A percentile compares a stretch with the other conserved stretches of the same genome.
phyloP scores from a whole-genome alignment of 2,888 invertebrate genomes.

The Leuctra nigra region DNA sequence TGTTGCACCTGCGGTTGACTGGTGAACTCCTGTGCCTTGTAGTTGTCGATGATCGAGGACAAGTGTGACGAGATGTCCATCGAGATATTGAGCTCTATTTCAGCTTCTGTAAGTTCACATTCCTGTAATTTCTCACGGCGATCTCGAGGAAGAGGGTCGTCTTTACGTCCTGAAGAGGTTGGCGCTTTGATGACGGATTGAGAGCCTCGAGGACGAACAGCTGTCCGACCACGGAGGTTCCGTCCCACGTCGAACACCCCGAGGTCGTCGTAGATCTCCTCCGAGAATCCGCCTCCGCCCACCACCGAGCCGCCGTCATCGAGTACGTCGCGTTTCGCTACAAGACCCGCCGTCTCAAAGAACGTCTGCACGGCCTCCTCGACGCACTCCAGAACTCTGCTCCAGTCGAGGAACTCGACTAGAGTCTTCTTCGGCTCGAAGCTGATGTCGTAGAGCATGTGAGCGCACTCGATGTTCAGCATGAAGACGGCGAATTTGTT shows the following conservation, averaged over 20 bases:
- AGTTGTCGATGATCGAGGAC: background rate
- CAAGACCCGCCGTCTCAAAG: constrained; percentile 26
- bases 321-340: no score
- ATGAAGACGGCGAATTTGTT: constrained; percentile 43
- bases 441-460: constrained; percentile 44
- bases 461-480: constrained; percentile 49
- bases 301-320: no score
- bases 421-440: constrained; percentile 45
- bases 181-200: background rate
- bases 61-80: background rate
- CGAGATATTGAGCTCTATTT: no score
- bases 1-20: background rate
- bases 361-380: constrained; percentile 38
- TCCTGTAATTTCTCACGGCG: no score
- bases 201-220: background rate
- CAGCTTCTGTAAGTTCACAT: no score
- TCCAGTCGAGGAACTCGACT: constrained; percentile 51
- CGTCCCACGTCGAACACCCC: background rate
- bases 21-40: background rate
- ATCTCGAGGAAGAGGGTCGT: no score
- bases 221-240: background rate
- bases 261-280: background rate
- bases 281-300: background rate
- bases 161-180: background rate
- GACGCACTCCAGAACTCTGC: constrained; percentile 39